Evolutionary conservation across 2,888 invertebrate genomes (phyloP).

Genomic region (Brachynemurus nebulosus): DNA sequence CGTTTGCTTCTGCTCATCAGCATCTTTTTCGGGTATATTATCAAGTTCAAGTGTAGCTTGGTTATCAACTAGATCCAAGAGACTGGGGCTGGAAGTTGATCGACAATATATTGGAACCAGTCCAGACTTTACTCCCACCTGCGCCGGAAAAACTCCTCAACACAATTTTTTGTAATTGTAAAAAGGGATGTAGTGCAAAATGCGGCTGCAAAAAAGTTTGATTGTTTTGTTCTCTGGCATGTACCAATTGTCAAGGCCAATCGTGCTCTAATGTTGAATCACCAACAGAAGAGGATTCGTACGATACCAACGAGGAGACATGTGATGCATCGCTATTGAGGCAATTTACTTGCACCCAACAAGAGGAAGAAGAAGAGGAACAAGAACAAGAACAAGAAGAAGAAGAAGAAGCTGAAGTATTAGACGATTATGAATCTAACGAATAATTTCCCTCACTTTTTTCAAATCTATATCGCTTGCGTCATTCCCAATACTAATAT

Average conservation of each 20-base stretch:
- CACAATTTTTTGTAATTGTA: slow-evolving; percentile 5
- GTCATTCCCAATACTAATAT: no score
- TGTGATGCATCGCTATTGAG: no score
- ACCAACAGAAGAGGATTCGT: no score
- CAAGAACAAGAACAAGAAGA: not conserved
- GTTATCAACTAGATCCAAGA: slow-evolving; percentile 1
- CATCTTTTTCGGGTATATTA: not conserved
- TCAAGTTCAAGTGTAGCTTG: not conserved
- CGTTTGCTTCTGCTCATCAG: not conserved
- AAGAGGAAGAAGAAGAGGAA: no score
- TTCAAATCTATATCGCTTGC: no score
- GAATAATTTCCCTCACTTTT: no score
- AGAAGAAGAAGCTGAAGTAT: not conserved
- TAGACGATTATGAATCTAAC: no score
- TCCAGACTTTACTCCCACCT: slow-evolving; percentile 3
- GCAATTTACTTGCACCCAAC: no score
- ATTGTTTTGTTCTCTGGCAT: not conserved
- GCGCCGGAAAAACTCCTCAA: slow-evolving; percentile 5
- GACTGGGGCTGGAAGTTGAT: slow-evolving; percentile 5
- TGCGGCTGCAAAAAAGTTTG: slow-evolving; percentile 5
- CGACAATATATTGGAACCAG: not conserved
- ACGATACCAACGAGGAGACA: no score
- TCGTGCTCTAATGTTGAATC: no score
- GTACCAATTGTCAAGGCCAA: no score
- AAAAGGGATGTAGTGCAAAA: slow-evolving; percentile 1